Evolutionary conservation across 1,140 invertebrate genomes (phyloP), one percentile per base, ranked within the genome.

Genomic region (Elymnias hypermnestra): DNA sequence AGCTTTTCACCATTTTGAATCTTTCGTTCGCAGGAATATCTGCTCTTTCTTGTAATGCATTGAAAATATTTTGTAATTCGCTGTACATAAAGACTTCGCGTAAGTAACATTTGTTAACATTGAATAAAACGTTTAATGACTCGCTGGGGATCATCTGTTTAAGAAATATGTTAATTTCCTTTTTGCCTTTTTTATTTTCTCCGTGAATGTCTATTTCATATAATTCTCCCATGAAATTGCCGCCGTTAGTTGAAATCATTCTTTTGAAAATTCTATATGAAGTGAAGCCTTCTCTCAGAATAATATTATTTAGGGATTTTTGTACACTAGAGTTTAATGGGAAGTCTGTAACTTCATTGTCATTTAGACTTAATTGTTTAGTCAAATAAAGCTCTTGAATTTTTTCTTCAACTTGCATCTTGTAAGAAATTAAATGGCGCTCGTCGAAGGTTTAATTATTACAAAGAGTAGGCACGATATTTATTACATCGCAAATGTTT

Each of bases 201-300:
- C 53, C 58, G 26, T 41, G 44, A 2, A 63, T 46, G 21, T 49
- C 36, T 22, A 55, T 33, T 46, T 51, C 49, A 22, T 42, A 54
- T 17, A 57, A 35, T 15, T 45, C 45, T 23, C 50, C 54, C 14
- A 61, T 26, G 31, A 39, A 64, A 23, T 51, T 64, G 3, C 44
- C 41, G 10, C 52, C 54, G 29, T 51, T 23, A 1, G 19, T 29
- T 19, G 37, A 13, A 10, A 55, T 23, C 5, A 17, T 28, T 47
- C 38, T 63, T 25, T 36, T 59, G 7, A 12, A 13, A 0, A 63
- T 22, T 31, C 60, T 39, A 38, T 57, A 57, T 1, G 37, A 40
- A 7, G 35, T 15, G 21, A 57, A 71, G 6, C 48, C 57, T 59
- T 71, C 58, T 18, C 51, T 54, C 36, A 52, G 36, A 4, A 61